A percentile compares a stretch with the other conserved stretches of the same genome.
phyloP scores from a whole-genome alignment of 1,140 invertebrate genomes.

The Lucilia cuprina region DNA sequence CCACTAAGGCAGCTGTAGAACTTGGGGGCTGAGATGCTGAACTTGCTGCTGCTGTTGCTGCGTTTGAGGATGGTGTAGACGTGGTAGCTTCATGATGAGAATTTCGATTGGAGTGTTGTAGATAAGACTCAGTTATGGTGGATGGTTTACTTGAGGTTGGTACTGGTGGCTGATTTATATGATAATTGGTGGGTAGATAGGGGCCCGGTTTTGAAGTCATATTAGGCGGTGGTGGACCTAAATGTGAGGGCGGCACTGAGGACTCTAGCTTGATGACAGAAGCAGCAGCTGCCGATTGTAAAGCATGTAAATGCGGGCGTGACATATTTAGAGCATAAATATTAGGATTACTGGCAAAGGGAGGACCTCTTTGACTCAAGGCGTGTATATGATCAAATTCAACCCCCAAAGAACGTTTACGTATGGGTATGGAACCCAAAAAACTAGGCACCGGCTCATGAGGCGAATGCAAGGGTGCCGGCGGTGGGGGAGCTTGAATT shows the following conservation, averaged over 20 bases:
- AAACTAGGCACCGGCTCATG: conserved; percentile 66
- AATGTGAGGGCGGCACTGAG: background rate
- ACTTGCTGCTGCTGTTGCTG: background rate
- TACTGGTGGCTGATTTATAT: background rate
- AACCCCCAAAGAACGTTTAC: conserved; percentile 65
- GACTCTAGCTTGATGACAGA: background rate
- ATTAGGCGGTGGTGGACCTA: conserved; percentile 5
- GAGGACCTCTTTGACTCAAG: conserved; percentile 37
- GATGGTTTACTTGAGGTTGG: background rate
- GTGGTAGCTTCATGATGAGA: background rate
- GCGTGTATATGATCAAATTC: conserved; percentile 36
- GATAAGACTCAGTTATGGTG: background rate
- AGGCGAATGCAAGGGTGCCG: conserved; percentile 58
- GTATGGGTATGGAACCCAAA: conserved; percentile 67
- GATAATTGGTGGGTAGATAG: conserved; percentile 15
- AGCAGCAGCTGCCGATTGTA: background rate
- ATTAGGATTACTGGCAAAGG: conserved; percentile 41
- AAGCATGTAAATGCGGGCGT: conserved; percentile 31
- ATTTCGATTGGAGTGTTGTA: background rate
- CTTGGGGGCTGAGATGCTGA: background rate
- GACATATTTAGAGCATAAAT: conserved; percentile 39
- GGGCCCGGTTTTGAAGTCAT: background rate
- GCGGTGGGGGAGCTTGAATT: background rate
- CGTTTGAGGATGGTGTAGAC: background rate
- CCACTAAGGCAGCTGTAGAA: background rate